Evolutionary conservation across 2,797 vertebrate species (phyloP), one percentile per base, ranked within the genome.

Genomic region (Xiphorhynchus erythropygius): DNA sequence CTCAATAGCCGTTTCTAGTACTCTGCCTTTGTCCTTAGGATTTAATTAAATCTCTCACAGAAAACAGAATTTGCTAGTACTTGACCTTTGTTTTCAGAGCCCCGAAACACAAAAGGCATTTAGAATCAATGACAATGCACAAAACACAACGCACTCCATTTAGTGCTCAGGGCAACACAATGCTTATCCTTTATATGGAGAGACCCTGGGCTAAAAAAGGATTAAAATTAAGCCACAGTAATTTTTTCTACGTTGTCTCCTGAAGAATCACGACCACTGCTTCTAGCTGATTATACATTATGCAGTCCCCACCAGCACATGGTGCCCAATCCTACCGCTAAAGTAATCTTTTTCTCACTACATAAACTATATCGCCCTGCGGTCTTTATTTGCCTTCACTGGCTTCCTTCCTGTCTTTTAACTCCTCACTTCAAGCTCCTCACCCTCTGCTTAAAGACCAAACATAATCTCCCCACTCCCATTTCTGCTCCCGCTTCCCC

Each of bases 11-110:
- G 71, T 91, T 96, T 79, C 84, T 93, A 96, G 96, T 79, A 88
- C 65, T 95, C 81, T 85, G 77, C 69, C 81, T 96, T 97, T 97
- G 92, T 98, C 93, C 75, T 84, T 87, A 82, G 96, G 90, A 95
- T 95, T 97, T 91, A 91, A 94, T 91, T 90, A 81, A 97, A 96
- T 89, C 90, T 89, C 90, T 91, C 69, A 89, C 47, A 95, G 89
- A 90, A 97, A 96, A 91, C 53, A 96, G 96, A 97, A 97, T 95
- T 96, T 86, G 60, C 93, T 90, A 84, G 89, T 86, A 91, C 94
- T 94, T 87, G 95, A 96, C 94, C 93, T 96, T 97, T 97, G 96
- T 97, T 91, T 86, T 85, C 83, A 93, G 78, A 91, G 78, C 46
- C 46, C 32, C 2, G 3, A 65, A 93, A 90, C 81, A 97, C 96